Evolutionary conservation across 2,113 vertebrate genomes (phyloP).

Genomic region (Ellobius talpinus): DNA sequence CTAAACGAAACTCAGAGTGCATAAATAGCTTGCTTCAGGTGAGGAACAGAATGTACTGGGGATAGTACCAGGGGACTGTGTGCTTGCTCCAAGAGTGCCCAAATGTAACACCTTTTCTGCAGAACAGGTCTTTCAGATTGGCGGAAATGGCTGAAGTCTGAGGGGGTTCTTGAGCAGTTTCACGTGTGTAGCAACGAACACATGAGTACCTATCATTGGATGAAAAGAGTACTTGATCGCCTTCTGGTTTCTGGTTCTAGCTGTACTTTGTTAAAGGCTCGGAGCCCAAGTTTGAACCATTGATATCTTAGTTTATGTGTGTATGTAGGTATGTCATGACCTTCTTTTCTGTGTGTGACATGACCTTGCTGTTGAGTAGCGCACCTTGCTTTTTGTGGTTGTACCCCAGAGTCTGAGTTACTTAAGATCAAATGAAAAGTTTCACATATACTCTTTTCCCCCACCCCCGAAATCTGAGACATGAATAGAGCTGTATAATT

Average conservation of each 20-base stretch:
- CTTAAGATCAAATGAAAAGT: background rate
- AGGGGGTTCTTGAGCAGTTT: background rate
- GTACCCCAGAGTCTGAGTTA: background rate
- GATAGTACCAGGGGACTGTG: background rate
- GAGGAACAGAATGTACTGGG: background rate
- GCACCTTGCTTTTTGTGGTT: background rate
- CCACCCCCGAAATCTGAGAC: background rate
- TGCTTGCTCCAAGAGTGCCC: background rate
- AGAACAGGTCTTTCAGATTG: background rate
- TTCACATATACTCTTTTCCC: background rate
- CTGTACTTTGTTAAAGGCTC: constrained; percentile 1
- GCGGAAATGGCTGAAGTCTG: background rate
- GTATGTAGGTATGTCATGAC: background rate
- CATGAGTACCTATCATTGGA: background rate
- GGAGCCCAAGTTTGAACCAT: background rate
- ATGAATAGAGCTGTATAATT: constrained; percentile 10
- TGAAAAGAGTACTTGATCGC: background rate
- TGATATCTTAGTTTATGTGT: background rate
- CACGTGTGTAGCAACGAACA: background rate
- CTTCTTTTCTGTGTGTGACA: background rate
- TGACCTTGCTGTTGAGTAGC: background rate
- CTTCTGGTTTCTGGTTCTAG: background rate
- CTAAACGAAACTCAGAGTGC: background rate
- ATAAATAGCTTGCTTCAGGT: background rate
- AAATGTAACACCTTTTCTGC: background rate